These are phyloP conservation scores for Zaprionus nigranus DNA, from an alignment of 1,140 invertebrate genomes.

Conservation along the genomic window DNA sequence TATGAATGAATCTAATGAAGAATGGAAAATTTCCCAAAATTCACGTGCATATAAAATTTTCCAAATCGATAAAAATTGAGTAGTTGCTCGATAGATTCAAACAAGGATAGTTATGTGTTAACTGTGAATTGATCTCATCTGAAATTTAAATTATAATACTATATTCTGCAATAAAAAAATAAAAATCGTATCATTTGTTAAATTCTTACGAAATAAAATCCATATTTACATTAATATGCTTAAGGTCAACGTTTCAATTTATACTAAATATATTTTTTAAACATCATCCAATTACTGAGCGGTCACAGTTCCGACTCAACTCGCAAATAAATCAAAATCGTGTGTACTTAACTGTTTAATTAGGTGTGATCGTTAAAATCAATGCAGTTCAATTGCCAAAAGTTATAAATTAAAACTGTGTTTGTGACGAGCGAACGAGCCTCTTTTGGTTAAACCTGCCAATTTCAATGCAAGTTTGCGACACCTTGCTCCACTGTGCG, in stretches of 20 bases:
- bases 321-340: slow-evolving; percentile 5
- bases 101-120: not conserved
- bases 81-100: not conserved
- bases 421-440: slow-evolving; percentile 18
- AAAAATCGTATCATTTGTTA: too few relatives aligned
- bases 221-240: not conserved
- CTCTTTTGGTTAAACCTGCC: slow-evolving; percentile 3
- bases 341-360: slow-evolving; percentile 14
- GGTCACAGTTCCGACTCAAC: too few relatives aligned
- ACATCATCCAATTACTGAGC: not conserved
- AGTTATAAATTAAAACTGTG: slow-evolving; percentile 13
- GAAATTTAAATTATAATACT: too few relatives aligned
- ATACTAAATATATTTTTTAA: not conserved
- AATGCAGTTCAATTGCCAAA: slow-evolving; percentile 7
- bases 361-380: slow-evolving; percentile 17
- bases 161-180: too few relatives aligned
- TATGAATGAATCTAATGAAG: too few relatives aligned
- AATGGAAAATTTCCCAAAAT: too few relatives aligned
- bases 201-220: too few relatives aligned
- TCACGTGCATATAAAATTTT: too few relatives aligned
- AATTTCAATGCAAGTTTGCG: not conserved
- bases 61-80: not conserved
- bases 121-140: too few relatives aligned
- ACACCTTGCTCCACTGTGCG: slow-evolving; percentile 46
- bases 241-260: not conserved